Evolutionary conservation across 2,113 vertebrate species (phyloP), one percentile per base, ranked within the genome.

Genomic region (Cavia aperea): DNA sequence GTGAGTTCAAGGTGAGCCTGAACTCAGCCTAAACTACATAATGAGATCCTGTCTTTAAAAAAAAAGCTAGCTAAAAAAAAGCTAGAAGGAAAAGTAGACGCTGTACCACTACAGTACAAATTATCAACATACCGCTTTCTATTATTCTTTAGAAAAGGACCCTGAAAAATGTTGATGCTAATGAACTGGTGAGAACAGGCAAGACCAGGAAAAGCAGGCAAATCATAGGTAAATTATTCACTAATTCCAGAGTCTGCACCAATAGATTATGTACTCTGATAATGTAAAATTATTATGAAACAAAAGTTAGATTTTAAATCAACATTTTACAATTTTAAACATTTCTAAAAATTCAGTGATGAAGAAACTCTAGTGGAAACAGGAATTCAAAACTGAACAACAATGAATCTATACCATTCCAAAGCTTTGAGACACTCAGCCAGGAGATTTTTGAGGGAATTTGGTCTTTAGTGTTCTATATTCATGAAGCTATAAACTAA

Each of bases 351-450:
- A 62, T 26, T 36, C 11, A 60, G 16, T 63, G 77, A 39, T 65
- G 65, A 88, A 84, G 24, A 86, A 60, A 83, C 65, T 26, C 49
- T 36, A 86, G n/a, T 56, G 82, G 21, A 94, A 94, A 75, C 63
- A 68, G 86, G 36, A 79, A 46, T 88, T 73, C 72, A 88, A 49
- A 87, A 72, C 13, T 81, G 39, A 73, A 60, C 39, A 85, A 63
- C 56, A 78, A 72, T 54, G 43, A 51, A 33, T 56, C 10, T 54
- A 90, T 16, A 72, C 60, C 9, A 36, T 65, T 36, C 63, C 5
- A n/a, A 81, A 92, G 60, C 4, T 77, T 29, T 66, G 49, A 79
- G 29, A 88, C 26, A 26, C 13, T 58, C 5, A 24, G 13, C 46
- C 84, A 94, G 46, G 49, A 85, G 18, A 89, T 63, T 10, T 86